These are phyloP conservation scores for Drosophila albomicans DNA, from an alignment of 1,140 invertebrate species.

Conservation along the genomic window DNA sequence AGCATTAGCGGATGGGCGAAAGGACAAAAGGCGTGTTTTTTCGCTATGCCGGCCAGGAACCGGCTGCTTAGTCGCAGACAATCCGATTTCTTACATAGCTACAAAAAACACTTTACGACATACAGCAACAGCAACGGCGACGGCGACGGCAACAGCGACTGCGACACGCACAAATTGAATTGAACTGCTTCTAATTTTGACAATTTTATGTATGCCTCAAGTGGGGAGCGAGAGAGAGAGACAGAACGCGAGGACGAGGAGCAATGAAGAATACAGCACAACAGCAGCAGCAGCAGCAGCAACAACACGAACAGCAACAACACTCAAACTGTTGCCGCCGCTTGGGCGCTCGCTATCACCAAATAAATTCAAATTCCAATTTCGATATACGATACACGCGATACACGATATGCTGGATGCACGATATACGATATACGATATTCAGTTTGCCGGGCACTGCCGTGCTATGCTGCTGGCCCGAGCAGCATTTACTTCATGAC, in stretches of 20 bases:
- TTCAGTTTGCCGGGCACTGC: constrained; percentile 23
- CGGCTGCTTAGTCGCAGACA: constrained; percentile 26
- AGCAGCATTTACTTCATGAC: constrained; percentile 78
- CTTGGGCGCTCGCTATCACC: constrained; percentile 38
- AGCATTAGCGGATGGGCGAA: constrained; percentile 46
- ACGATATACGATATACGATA: background rate
- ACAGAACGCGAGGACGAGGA: constrained; percentile 21
- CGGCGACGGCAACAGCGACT: constrained; percentile 2
- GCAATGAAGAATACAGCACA: constrained; percentile 24
- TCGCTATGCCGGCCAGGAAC: constrained; percentile 19
- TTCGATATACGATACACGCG: constrained; percentile 4
- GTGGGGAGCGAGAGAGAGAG: constrained; percentile 22
- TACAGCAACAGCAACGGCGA: background rate
- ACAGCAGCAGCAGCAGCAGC: constrained; percentile 16
- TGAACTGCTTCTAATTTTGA: constrained; percentile 79
- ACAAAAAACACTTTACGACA: constrained; percentile 53
- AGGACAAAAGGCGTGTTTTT: background rate
- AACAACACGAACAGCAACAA: constrained; percentile 4
- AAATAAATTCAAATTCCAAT: constrained; percentile 20
- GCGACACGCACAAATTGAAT: constrained; percentile 64
- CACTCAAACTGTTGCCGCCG: constrained; percentile 68
- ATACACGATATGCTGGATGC: background rate
- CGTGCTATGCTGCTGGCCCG: constrained; percentile 66
- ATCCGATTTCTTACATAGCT: constrained; percentile 24
- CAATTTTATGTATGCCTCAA: constrained; percentile 79